Base-by-base conservation (phyloP, 2,888 invertebrate species). In the Penaeus monodon region DNA sequence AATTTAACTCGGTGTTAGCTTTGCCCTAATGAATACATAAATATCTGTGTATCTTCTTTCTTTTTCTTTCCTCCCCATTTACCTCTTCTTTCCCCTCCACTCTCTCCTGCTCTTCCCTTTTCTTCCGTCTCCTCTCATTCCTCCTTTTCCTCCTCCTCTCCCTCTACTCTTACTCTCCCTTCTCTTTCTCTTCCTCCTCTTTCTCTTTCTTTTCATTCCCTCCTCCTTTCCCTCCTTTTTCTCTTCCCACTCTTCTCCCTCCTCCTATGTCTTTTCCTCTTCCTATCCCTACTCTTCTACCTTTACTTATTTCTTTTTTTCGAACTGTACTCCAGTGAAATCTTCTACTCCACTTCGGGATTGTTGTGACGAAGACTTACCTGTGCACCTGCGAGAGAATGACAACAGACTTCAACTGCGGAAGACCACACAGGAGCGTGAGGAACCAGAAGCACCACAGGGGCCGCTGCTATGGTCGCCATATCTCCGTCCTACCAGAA, bases 401-500 rank as follows among this genome's bases (percentile, higher is more conserved):
- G 57, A 12, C 17, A 57, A 57, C 57, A 14, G 17, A 57, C 57
- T 96, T 94, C 91, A 96, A 95, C 90, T 96, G 95, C 1, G 96
- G 94, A 88, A 95, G 93, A 2, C 96, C 96, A 74, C 95, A 95
- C 44, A 98, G 44, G 0, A 94, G 93, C 84, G 96, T 92, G 0
- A 97, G 92, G 33, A 98, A 93, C 98, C 98, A 99, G 93, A 98
- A 98, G 90, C 97, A 93, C 93, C 98, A 98, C 88, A 97, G n/a
- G 81, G 94, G 10, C 98, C 99, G 10, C 98, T 98, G 24, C 97
- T 96, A 91, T 96, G 94, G 91, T 97, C 94, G 38, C 99, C 99
- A 93, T 95, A 95, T 92, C 95, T 95, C 91, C 70, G 70, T 12
- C 70, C 70, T 29, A 29, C 70, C 70, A 68, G 70, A 2, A 68